These are phyloP conservation scores for Spilarctia lutea DNA, from an alignment of 2,888 invertebrate species.

Conservation along the genomic window DNA sequence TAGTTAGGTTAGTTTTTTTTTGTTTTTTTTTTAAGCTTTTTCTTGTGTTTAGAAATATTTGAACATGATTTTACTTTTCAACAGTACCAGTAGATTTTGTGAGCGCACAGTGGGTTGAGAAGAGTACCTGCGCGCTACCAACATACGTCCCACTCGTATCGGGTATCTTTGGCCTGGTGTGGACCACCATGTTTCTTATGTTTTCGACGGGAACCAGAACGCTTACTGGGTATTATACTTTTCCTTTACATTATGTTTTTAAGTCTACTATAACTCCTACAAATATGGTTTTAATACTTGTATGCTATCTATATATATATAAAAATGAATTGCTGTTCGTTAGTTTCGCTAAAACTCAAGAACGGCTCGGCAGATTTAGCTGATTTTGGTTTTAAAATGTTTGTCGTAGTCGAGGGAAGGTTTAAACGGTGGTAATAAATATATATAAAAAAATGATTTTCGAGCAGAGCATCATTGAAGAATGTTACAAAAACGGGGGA, in stretches of 20 bases:
- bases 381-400: too few species aligned
- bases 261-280: neutral
- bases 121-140: slow-evolving; percentile 76
- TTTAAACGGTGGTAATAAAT: too few species aligned
- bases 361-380: too few species aligned
- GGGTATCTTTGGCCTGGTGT: slow-evolving; percentile 80
- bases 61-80: neutral
- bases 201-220: slow-evolving; percentile 83
- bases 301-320: neutral
- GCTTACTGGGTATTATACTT: slow-evolving; percentile 69
- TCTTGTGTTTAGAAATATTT: too few species aligned
- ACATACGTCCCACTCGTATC: slow-evolving; percentile 81
- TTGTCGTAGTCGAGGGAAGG: too few species aligned
- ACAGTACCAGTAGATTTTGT: slow-evolving; percentile 76
- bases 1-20: too few species aligned
- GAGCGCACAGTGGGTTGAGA: slow-evolving; percentile 78
- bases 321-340: too few species aligned
- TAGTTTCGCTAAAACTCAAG: too few species aligned
- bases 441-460: too few species aligned
- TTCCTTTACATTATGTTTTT: neutral
- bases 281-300: neutral
- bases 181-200: slow-evolving; percentile 84
- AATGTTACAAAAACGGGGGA: too few species aligned
- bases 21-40: too few species aligned
- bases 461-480: too few species aligned